Conservation (phyloP, 1,140 invertebrate genomes). For the Gryllus bimaculatus region DNA sequence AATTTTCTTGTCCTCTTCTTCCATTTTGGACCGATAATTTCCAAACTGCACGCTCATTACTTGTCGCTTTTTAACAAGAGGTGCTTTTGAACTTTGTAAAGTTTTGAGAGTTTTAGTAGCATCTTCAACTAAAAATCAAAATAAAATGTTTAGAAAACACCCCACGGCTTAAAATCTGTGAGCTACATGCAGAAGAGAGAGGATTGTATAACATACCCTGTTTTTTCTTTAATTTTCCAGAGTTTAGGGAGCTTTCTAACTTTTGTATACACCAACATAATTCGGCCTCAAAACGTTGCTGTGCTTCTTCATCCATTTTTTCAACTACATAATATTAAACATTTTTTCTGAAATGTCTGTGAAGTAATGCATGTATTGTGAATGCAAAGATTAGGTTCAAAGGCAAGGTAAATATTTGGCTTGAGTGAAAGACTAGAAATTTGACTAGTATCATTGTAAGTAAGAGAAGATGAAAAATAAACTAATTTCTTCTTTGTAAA, state of each 20-base stretch:
- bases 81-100: constrained; percentile 53
- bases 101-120: constrained; percentile 50
- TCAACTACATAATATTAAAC: too few species aligned
- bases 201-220: neutral
- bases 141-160: neutral
- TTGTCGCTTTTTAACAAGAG: constrained; percentile 58
- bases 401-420: too few species aligned
- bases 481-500: too few species aligned
- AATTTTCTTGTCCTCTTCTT: constrained; percentile 55
- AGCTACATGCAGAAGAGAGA: neutral
- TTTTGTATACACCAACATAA: neutral
- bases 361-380: too few species aligned
- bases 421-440: too few species aligned
- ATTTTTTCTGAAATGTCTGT: too few species aligned
- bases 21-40: constrained; percentile 64
- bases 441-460: too few species aligned
- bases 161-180: neutral
- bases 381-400: too few species aligned
- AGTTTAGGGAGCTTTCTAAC: neutral
- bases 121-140: constrained; percentile 43
- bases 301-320: neutral
- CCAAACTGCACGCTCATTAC: constrained; percentile 62
- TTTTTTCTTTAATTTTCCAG: neutral
- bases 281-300: neutral
- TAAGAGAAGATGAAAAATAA: too few species aligned